A percentile compares a stretch with the other conserved stretches of the same genome.
Evolutionary conservation across 2,113 vertebrate species (phyloP).

Genomic region (Cranoglanis bouderius): DNA sequence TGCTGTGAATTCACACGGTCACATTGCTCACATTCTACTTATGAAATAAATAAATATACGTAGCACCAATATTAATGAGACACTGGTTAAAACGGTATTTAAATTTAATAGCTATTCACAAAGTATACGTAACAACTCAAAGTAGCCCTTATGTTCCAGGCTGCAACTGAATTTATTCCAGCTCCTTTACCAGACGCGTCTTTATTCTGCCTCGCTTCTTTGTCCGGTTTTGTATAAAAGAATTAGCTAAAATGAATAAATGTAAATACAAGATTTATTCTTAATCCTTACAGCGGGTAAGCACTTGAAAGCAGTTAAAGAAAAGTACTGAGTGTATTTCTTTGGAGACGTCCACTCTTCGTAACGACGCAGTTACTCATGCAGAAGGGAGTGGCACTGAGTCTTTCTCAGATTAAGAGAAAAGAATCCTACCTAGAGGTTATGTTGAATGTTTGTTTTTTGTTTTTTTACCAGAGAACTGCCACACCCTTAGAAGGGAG

Average conservation of each 20-base stretch:
- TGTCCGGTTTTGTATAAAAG: background rate
- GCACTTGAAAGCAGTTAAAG: background rate
- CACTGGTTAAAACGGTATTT: background rate
- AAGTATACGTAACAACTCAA: background rate
- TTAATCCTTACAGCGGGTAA: background rate
- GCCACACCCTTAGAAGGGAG: slow-evolving; percentile 33
- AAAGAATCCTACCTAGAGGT: slow-evolving; percentile 30
- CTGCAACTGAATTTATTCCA: background rate
- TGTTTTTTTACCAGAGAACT: background rate
- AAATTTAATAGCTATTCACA: background rate
- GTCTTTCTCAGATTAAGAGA: slow-evolving; percentile 21
- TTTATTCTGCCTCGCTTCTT: background rate
- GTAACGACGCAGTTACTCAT: slow-evolving; percentile 4
- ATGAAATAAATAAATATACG: slow-evolving; percentile 7
- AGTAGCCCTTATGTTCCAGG: background rate
- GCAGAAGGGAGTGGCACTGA: background rate
- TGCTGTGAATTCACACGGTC: slow-evolving; percentile 2
- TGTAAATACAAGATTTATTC: background rate
- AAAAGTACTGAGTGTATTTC: background rate
- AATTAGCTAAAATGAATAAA: background rate
- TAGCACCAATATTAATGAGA: background rate
- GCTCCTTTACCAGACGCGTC: background rate
- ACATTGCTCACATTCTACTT: background rate
- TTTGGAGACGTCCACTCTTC: background rate
- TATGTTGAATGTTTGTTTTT: background rate